Evolutionary conservation across 37 sponge, comb jelly and placozoan genomes (phyloP).

Genomic region (Theonella swinhoei): DNA sequence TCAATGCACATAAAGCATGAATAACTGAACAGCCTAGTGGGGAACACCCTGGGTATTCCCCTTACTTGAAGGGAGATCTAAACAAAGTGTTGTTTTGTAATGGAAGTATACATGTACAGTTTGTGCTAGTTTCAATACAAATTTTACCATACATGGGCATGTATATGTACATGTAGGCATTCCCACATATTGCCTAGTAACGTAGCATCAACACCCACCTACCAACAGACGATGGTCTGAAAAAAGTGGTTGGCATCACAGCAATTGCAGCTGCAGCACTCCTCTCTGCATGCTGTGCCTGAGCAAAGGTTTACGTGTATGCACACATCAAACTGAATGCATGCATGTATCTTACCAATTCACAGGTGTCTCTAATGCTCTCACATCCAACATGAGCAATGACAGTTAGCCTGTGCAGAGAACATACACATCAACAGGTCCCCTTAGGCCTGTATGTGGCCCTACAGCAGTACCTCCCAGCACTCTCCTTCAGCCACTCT

Average conservation of each 20-base stretch:
- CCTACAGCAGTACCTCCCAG: conserved; percentile 45
- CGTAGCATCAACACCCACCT: neutral
- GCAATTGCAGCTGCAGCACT: conserved; percentile 64
- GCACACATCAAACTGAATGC: neutral
- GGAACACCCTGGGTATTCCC: too few relatives aligned
- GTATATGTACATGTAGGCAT: neutral
- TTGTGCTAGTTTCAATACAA: too few relatives aligned
- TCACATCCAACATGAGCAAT: conserved; percentile 82
- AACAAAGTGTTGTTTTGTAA: too few relatives aligned
- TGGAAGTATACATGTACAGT: too few relatives aligned
- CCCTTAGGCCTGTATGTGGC: neutral
- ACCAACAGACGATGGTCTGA: conserved; percentile 78
- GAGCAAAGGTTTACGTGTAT: neutral
- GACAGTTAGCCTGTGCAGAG: conserved; percentile 52
- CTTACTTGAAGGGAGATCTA: too few relatives aligned
- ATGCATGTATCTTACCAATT: conserved; percentile 52
- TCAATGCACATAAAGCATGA: too few relatives aligned
- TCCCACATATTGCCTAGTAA: neutral
- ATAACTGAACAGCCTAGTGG: too few relatives aligned
- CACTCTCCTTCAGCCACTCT: conserved; percentile 64
- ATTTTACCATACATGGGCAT: too few relatives aligned
- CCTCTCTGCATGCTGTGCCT: conserved; percentile 73
- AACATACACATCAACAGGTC: neutral
- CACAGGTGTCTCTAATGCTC: conserved; percentile 71
- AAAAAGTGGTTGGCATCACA: conserved; percentile 63